These are phyloP conservation scores for Formica selysi DNA, from an alignment of 1,140 invertebrate species.

Conservation along the genomic window DNA sequence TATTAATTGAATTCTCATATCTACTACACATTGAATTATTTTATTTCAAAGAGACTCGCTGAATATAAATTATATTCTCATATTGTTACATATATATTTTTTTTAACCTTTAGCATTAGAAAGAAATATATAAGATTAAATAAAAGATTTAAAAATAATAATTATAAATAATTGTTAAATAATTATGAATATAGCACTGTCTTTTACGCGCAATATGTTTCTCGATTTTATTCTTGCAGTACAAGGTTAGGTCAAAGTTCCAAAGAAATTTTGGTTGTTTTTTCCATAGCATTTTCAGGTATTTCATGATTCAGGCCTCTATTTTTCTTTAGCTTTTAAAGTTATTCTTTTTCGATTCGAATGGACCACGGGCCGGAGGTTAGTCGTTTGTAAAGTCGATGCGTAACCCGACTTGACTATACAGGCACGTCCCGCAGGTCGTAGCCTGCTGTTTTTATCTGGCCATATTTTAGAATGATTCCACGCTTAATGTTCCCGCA, in stretches of 20 bases:
- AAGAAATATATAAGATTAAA: too few species aligned
- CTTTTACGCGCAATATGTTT: too few species aligned
- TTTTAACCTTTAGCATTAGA: too few species aligned
- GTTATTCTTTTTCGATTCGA: slow-evolving; percentile 39
- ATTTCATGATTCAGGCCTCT: neutral
- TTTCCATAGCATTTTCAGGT: slow-evolving; percentile 3
- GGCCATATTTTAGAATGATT: slow-evolving; percentile 85
- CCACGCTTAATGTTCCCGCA: slow-evolving; percentile 78
- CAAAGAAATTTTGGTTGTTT: slow-evolving; percentile 1
- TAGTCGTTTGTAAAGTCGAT: slow-evolving; percentile 79
- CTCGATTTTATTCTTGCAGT: neutral
- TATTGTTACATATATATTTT: too few species aligned
- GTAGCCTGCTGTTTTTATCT: slow-evolving; percentile 86
- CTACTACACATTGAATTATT: too few species aligned
- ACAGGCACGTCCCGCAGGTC: slow-evolving; percentile 77
- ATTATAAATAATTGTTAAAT: too few species aligned
- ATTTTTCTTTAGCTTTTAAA: slow-evolving; percentile 1
- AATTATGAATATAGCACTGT: too few species aligned
- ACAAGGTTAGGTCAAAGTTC: neutral
- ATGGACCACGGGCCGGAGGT: slow-evolving; percentile 65
- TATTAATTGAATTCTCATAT: too few species aligned
- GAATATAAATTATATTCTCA: too few species aligned
- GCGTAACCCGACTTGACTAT: slow-evolving; percentile 84
- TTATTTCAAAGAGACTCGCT: too few species aligned
- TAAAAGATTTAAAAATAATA: too few species aligned